phyloP scores from a whole-genome alignment of 2,113 vertebrate genomes.

The Antidorcas marsupialis region DNA sequence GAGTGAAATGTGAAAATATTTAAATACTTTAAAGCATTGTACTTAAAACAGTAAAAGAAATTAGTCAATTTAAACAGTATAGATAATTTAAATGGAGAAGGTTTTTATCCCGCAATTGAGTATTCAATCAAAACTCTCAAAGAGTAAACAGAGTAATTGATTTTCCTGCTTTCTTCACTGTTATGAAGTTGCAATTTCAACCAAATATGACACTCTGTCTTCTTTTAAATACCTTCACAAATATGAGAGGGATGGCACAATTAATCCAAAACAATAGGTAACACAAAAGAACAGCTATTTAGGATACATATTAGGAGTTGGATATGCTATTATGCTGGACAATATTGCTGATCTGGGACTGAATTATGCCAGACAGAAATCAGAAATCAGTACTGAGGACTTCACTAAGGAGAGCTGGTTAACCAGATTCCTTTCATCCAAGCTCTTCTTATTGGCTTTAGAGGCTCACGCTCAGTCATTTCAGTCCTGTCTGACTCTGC shows the following conservation, averaged over 20 bases:
- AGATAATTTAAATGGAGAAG: conserved; percentile 1
- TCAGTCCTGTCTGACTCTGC: neutral
- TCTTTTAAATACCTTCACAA: neutral
- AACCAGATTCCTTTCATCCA: neutral
- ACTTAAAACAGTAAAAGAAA: neutral
- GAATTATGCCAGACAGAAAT: neutral
- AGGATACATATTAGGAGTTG: neutral
- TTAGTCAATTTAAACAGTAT: neutral
- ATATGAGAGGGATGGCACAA: neutral
- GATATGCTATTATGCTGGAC: neutral
- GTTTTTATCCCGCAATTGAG: neutral
- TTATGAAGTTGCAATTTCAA: conserved; percentile 8
- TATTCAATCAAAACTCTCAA: neutral
- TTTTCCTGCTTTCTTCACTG: neutral
- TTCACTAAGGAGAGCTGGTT: neutral
- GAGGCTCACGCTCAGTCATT: neutral
- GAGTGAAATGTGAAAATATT: neutral
- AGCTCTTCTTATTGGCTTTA: neutral
- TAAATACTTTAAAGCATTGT: conserved; percentile 6
- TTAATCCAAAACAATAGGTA: neutral
- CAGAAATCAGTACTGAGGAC: neutral
- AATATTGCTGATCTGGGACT: neutral
- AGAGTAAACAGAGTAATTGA: conserved; percentile 21
- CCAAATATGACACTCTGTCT: neutral
- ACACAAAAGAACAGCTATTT: neutral